Base-by-base conservation (phyloP, 2,113 vertebrate genomes). In the Centropus unirufus region DNA sequence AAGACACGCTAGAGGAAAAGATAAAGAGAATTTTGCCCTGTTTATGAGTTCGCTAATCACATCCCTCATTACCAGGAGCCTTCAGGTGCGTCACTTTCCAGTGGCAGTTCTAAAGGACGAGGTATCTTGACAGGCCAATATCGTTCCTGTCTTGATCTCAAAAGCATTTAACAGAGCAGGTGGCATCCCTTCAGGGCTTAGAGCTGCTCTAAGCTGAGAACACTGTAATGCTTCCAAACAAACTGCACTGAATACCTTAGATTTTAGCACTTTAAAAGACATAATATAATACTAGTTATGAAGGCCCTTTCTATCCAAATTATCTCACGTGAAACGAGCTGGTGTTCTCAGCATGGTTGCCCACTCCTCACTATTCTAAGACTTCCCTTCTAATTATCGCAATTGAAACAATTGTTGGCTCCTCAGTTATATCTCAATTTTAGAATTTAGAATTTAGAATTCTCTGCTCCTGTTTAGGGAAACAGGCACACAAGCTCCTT, bases 71-170 rank as follows among this genome's bases (percentile, higher is more conserved):
- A 52, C 40, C 40, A 62, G 20, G 3, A 78, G 55, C 59, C 55
- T 86, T 62, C 79, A 82, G 57, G 59, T 20, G 30, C 30, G 27
- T 55, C 69, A 76, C 40, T 62, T 91, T 63, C 57, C 74, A 93
- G 70, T 6, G 90, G 55, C n/a, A 69, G 51, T 16, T 86, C 32
- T 57, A n/a, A 82, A 94, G 68, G 79, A 86, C 64, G 69, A 55
- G 40, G 14, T 8, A 46, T 63, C n/a, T 63, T 73, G 75, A 77
- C 24, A 55, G 79, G 63, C 59, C 52, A n/a, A 29, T 81, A 23
- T 30, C 73, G 69, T 90, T 92, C 61, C 91, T 87, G 83, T 80
- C 80, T 77, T 55, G 91, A 95, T 94, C 95, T 89, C 76, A 34
- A 83, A 93, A 94, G 75, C 92, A 94, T 83, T 95, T 92, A 83